Evolutionary conservation across 2,113 vertebrate species (phyloP).

Genomic region (Gobio gobio): DNA sequence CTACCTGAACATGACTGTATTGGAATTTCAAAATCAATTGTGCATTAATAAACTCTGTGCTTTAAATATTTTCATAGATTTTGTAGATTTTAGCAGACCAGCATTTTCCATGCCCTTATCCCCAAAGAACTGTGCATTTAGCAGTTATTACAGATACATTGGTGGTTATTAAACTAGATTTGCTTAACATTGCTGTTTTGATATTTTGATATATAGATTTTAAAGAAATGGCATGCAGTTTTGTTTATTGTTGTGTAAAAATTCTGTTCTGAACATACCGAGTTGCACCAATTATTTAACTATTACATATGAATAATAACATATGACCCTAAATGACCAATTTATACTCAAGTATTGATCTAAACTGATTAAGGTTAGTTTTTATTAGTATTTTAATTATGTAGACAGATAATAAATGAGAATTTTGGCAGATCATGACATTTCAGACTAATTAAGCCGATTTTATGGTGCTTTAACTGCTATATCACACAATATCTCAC

Average conservation of each 20-base stretch:
- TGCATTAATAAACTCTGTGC: neutral
- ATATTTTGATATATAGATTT: too few relatives aligned
- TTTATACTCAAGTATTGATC: neutral
- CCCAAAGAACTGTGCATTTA: neutral
- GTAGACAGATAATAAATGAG: neutral
- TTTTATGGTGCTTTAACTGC: neutral
- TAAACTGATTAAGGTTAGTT: neutral
- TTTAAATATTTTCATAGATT: neutral
- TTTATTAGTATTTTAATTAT: neutral
- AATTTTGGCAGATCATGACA: neutral
- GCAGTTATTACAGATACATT: neutral
- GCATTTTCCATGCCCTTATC: neutral
- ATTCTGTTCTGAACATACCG: neutral
- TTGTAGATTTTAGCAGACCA: neutral
- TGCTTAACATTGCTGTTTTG: too few relatives aligned
- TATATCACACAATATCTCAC: neutral
- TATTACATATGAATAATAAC: neutral
- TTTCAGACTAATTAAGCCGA: neutral
- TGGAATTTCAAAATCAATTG: neutral
- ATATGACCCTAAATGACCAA: neutral
- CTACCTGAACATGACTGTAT: neutral
- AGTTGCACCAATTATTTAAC: neutral
- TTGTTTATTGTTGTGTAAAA: neutral
- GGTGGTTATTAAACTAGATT: neutral
- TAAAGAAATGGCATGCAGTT: neutral